These are phyloP conservation scores for Micrasema longulum DNA, from an alignment of 1,140 invertebrate species.

Conservation along the genomic window DNA sequence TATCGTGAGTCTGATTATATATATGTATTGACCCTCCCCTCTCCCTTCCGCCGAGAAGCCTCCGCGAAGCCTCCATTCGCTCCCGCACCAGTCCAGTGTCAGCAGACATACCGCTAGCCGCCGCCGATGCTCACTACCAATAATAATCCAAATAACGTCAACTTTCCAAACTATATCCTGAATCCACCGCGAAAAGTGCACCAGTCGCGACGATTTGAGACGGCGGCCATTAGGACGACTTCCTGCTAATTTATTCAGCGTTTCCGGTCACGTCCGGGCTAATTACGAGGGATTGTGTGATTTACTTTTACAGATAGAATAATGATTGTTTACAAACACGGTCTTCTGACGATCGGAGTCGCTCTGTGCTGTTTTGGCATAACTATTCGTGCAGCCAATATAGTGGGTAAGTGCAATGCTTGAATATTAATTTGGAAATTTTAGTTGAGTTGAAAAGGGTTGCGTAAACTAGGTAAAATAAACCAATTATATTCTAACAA, in stretches of 20 bases:
- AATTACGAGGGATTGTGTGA: conserved; percentile 20
- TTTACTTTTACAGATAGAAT: background rate
- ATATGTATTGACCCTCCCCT: background rate
- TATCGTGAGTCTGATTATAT: background rate
- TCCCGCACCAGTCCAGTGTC: background rate
- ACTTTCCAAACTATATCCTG: conserved; percentile 22
- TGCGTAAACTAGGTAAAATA: too few species aligned
- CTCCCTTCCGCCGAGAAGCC: background rate
- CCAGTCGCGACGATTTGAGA: background rate
- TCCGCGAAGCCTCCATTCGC: background rate
- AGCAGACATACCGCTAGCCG: conserved; percentile 1
- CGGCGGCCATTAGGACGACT: background rate
- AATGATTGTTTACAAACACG: conserved; percentile 49
- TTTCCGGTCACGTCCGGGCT: conserved; percentile 18
- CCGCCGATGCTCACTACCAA: conserved; percentile 23
- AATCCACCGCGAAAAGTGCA: background rate
- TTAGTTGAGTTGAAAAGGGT: too few species aligned
- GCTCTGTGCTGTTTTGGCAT: conserved; percentile 40
- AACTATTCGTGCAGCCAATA: conserved; percentile 32
- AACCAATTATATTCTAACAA: too few species aligned
- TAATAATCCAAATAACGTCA: background rate
- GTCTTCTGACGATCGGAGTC: conserved; percentile 22
- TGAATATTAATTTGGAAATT: background rate
- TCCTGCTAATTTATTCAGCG: background rate
- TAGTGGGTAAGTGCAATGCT: conserved; percentile 47